Evolutionary conservation across 1,140 invertebrate genomes (phyloP).

Genomic region (Lasaia peninsularis): DNA sequence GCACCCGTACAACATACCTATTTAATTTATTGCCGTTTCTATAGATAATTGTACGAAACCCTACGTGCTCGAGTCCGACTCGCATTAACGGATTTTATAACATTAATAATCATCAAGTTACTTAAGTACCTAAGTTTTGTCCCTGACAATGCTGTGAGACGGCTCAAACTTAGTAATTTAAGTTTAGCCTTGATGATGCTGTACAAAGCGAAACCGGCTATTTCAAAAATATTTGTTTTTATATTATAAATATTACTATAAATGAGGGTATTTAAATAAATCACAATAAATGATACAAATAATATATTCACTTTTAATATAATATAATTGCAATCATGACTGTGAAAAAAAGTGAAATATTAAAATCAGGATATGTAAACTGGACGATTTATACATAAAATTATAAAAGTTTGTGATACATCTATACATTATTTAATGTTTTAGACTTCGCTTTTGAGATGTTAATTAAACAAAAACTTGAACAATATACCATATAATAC

Average conservation of each 20-base stretch:
- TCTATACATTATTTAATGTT: slow-evolving; percentile 26
- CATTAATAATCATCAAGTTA: too few relatives aligned
- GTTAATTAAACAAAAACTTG: slow-evolving; percentile 27
- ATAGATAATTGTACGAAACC: too few relatives aligned
- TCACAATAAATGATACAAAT: slow-evolving; percentile 29
- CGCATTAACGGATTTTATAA: too few relatives aligned
- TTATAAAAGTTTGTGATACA: slow-evolving; percentile 16
- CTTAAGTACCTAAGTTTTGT: too few relatives aligned
- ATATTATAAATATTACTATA: background rate
- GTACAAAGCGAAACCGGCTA: too few relatives aligned
- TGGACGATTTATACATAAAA: slow-evolving; percentile 42
- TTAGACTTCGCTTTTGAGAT: slow-evolving; percentile 26
- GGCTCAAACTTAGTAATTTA: too few relatives aligned
- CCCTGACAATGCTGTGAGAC: too few relatives aligned
- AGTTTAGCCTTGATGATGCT: too few relatives aligned
- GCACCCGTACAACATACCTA: too few relatives aligned
- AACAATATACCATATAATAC: slow-evolving; percentile 31
- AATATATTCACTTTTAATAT: slow-evolving; percentile 70
- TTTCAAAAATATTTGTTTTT: too few relatives aligned
- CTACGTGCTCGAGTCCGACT: too few relatives aligned
- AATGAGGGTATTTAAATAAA: background rate
- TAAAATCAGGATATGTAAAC: slow-evolving; percentile 38
- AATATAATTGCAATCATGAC: slow-evolving; percentile 67
- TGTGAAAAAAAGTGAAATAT: slow-evolving; percentile 44
- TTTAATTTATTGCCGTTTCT: too few relatives aligned